Percentiles rank a stretch among this genome's conserved stretches.
Conservation (phyloP, 2,888 invertebrate genomes). For the Oligia strigilis region DNA sequence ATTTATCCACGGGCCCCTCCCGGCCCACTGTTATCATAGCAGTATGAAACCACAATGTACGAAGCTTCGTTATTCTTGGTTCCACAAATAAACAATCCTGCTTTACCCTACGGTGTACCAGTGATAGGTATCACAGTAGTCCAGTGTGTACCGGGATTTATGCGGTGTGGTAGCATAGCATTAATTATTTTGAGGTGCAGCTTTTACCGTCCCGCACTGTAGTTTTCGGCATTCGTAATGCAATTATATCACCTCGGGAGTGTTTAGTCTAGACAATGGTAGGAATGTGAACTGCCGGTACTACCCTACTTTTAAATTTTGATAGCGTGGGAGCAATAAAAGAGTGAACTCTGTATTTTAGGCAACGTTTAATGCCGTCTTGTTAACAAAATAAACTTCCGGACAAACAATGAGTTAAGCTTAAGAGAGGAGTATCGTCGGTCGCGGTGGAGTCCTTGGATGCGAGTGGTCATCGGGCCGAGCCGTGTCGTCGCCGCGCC, state of each 20-base stretch:
- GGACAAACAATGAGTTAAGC: too few relatives aligned
- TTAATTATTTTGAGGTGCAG: constrained; percentile 41
- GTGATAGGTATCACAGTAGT: constrained; percentile 10
- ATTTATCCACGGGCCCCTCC: too few relatives aligned
- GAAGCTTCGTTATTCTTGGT: constrained; percentile 19
- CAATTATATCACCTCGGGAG: constrained; percentile 14
- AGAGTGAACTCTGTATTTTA: background rate
- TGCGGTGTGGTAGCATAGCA: constrained; percentile 7
- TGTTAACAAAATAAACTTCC: too few relatives aligned
- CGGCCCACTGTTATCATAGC: background rate
- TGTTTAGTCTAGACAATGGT: background rate
- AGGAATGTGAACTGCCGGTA: background rate
- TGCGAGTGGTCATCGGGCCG: too few relatives aligned
- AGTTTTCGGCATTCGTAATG: constrained; percentile 27
- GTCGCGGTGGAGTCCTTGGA: background rate
- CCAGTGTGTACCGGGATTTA: constrained; percentile 35
- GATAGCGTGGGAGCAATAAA: background rate
- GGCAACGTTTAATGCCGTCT: background rate
- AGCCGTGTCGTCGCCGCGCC: too few relatives aligned
- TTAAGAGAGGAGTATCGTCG: background rate
- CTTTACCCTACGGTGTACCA: constrained; percentile 2
- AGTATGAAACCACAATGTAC: background rate
- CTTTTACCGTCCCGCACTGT: constrained; percentile 7
- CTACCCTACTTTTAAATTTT: background rate
- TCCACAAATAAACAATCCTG: constrained; percentile 18